Evolutionary conservation across 2,888 invertebrate species (phyloP).

Genomic region (Sarcophaga rosellei): DNA sequence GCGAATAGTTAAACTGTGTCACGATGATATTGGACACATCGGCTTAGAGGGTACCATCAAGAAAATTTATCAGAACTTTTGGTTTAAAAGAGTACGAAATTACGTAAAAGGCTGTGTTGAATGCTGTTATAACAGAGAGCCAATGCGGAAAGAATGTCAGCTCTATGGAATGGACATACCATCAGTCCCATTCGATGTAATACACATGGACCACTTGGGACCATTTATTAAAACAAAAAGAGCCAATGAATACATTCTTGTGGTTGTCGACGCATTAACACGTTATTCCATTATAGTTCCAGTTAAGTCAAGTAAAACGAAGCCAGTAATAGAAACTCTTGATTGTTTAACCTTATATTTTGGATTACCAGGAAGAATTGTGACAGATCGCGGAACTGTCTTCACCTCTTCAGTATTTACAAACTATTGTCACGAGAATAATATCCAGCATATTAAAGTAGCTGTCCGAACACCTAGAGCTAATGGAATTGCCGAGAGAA

Average conservation of each 20-base stretch:
- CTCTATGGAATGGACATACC: constrained; percentile 28
- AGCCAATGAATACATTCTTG: constrained; percentile 52
- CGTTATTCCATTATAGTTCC: constrained; percentile 50
- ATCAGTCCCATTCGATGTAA: constrained; percentile 61
- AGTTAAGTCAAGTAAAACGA: constrained; percentile 64
- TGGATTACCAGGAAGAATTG: constrained; percentile 47
- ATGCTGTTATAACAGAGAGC: constrained; percentile 9
- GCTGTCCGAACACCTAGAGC: constrained; percentile 61
- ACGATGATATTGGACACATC: constrained; percentile 41
- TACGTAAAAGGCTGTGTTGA: constrained; percentile 2
- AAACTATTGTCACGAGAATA: too few species aligned
- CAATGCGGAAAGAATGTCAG: too few species aligned
- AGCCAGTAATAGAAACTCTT: constrained; percentile 64
- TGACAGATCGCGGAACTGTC: constrained; percentile 51
- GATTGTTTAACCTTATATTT: constrained; percentile 56
- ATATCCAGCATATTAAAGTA: too few species aligned
- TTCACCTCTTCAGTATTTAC: constrained; percentile 8
- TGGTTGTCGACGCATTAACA: constrained; percentile 60
- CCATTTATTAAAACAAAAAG: constrained; percentile 33
- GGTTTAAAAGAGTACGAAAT: constrained; percentile 3
- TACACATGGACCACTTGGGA: constrained; percentile 67
- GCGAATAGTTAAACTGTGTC: constrained; percentile 22
- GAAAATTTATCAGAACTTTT: neutral
- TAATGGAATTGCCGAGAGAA: constrained; percentile 62
- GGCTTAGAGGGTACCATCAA: constrained; percentile 18